These are phyloP conservation scores for Choreutis nemorana DNA, from an alignment of 2,888 invertebrate species.

Conservation along the genomic window DNA sequence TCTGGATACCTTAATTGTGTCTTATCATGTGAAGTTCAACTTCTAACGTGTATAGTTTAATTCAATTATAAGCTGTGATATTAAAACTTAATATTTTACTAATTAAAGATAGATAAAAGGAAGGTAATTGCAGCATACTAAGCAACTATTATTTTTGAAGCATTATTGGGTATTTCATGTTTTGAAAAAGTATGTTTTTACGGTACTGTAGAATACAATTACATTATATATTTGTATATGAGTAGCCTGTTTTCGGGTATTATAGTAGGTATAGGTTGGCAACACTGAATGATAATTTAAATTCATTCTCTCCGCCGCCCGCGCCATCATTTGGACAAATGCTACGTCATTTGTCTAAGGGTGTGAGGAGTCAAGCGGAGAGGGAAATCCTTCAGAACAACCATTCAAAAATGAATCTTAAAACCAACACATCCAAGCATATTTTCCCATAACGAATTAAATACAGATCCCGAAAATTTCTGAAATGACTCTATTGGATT, in stretches of 20 bases:
- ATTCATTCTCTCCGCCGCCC: constrained; percentile 68
- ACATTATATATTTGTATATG: too few species aligned
- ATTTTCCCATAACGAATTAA: constrained; percentile 31
- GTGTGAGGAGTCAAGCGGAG: constrained; percentile 36
- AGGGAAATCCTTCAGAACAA: constrained; percentile 18
- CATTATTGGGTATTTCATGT: background rate
- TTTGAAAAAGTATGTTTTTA: background rate
- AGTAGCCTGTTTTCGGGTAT: constrained; percentile 46
- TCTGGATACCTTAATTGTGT: too few species aligned
- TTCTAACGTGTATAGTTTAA: too few species aligned
- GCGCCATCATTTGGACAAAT: constrained; percentile 70
- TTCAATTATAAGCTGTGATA: too few species aligned
- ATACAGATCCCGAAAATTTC: constrained; percentile 56
- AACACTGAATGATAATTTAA: constrained; percentile 69
- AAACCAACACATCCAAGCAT: constrained; percentile 14
- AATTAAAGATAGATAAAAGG: too few species aligned
- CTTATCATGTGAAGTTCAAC: too few species aligned
- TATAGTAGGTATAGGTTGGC: constrained; percentile 53
- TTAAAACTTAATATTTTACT: too few species aligned
- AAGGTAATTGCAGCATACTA: too few species aligned
- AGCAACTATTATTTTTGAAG: background rate
- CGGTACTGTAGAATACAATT: too few species aligned
- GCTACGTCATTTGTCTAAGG: constrained; percentile 65
- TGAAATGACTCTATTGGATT: too few species aligned
- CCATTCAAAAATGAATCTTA: constrained; percentile 27